These are phyloP conservation scores for Apeltes quadracus DNA, from an alignment of 2,113 vertebrate species.

Conservation along the genomic window DNA sequence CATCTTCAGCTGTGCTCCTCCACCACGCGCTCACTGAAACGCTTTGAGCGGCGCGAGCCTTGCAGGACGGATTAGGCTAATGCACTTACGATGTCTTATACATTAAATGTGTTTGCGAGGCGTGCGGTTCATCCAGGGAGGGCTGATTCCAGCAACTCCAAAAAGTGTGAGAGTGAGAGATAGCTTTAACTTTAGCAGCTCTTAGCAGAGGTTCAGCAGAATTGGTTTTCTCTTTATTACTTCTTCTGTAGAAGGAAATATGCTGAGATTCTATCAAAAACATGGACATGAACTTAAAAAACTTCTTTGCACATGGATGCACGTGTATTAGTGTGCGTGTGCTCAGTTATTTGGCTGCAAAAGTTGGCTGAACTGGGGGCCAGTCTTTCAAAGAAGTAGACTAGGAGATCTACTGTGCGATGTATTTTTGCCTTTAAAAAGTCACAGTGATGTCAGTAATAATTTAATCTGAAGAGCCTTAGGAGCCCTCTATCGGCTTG, in stretches of 20 bases:
- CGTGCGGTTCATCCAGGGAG: conserved; percentile 39
- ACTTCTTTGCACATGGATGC: background rate
- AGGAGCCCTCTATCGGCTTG: conserved; percentile 1
- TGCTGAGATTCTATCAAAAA: background rate
- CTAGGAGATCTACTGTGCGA: conserved; percentile 34
- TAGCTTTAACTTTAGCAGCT: background rate
- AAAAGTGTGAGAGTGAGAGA: conserved; percentile 8
- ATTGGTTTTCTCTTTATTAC: background rate
- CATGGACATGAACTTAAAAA: background rate
- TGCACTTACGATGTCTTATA: conserved; percentile 76
- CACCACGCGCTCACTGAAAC: conserved; percentile 48
- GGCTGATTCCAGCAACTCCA: conserved; percentile 59
- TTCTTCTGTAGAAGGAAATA: background rate
- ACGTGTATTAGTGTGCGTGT: conserved; percentile 4
- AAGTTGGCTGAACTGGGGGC: conserved; percentile 5
- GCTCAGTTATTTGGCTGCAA: conserved; percentile 15
- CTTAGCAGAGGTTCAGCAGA: background rate
- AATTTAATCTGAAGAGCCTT: conserved; percentile 4
- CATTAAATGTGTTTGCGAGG: conserved; percentile 48
- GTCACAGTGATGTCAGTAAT: background rate
- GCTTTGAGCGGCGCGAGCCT: conserved; percentile 67
- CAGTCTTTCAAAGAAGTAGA: conserved; percentile 11
- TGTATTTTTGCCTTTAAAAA: conserved; percentile 20
- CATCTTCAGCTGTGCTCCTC: conserved; percentile 57
- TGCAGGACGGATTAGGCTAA: conserved; percentile 87